phyloP scores from a whole-genome alignment of 2,888 invertebrate genomes.

The Norana najaformis region DNA sequence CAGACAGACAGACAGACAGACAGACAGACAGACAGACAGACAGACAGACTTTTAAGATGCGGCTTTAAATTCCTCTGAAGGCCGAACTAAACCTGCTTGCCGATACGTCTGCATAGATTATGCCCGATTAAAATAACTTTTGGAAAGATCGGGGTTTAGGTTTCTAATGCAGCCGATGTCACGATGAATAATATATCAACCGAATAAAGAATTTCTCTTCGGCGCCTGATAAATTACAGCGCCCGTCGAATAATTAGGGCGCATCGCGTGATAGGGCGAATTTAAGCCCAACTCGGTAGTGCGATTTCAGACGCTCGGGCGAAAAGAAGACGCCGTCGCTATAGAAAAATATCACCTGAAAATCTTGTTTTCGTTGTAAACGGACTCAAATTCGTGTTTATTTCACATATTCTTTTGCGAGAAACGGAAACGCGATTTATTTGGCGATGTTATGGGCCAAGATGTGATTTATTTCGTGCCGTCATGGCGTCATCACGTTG shows the following conservation, averaged over 20 bases:
- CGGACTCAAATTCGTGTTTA: background rate
- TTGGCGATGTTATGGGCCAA: background rate
- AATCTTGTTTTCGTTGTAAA: background rate
- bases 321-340: slow-evolving; percentile 1
- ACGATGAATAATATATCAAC: background rate
- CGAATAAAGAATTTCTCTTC: background rate
- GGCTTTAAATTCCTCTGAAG: background rate
- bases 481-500: background rate
- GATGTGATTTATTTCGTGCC: no score
- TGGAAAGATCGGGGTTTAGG: slow-evolving; percentile 5
- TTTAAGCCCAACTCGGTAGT: background rate
- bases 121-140: background rate
- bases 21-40: background rate
- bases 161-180: slow-evolving; percentile 5
- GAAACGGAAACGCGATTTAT: background rate
- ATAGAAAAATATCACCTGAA: background rate
- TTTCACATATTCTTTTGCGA: background rate
- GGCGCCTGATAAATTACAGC: background rate
- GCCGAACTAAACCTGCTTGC: background rate
- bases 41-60: background rate
- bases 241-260: background rate
- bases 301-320: background rate
- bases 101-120: background rate
- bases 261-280: background rate
- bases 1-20: no score